Base-by-base conservation (phyloP, 2,888 invertebrate genomes). In the Neoitamus cyanurus region DNA sequence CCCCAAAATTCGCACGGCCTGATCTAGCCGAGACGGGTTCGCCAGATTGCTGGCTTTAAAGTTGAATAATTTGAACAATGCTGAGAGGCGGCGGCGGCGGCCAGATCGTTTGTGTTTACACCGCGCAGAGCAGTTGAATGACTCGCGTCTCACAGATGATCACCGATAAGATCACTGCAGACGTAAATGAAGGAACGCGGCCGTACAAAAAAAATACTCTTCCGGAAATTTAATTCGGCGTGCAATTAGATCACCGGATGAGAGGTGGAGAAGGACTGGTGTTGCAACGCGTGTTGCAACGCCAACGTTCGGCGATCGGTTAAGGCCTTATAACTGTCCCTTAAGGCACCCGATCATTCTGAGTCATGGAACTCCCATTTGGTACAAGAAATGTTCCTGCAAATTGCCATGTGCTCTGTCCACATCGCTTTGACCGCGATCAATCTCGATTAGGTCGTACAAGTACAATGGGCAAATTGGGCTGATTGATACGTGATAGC, bases 391-490 rank as follows among this genome's bases (percentile, higher is more conserved):
- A 58, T 25, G 20, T 58, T 20, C 25, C 25, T 58, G 25, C 25
- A 9, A 58, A 58, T 58, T 58, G 58, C 25, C 25, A 20, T 25
- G 58, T 3, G 15, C 58, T 20, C 0, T 58, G 9, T 58, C 20
- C 25, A 58, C 0, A 20, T 58, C 7, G 7, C 58, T 20, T 20
- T 20, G 25, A 58, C 25, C 75, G 42, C 37, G 42, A 75, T 75
- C 42, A 75, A 75, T 75, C 75, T 75, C 28, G 75, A 75, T 75
- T 42, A 75, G 42, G 25, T 42, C 75, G 42, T n/a, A 75, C 75
- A 75, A 75, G 42, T n/a, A 75, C 75, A 75, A 75, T 75, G 42
- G 75, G 42, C 42, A 75, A 75, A 75, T 75, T 75, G 13, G 13
- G 5, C 28, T 75, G 75, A 75, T 75, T 11, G 75, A 75, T n/a